These are phyloP conservation scores for Paratrypauchen microcephalus DNA, from an alignment of 2,797 vertebrate species.

Conservation along the genomic window DNA sequence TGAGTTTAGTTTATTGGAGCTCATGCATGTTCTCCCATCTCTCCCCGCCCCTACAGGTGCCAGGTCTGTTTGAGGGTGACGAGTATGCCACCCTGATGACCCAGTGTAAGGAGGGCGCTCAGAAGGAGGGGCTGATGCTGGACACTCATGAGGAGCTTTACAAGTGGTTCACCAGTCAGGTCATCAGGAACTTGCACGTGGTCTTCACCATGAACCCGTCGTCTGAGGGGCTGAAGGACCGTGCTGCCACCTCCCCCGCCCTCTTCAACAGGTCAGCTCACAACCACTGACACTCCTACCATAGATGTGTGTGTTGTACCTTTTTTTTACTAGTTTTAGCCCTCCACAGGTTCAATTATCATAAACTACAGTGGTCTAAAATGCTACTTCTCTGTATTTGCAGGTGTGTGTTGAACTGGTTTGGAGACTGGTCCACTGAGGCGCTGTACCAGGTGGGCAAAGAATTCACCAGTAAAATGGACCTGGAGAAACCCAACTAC, in stretches of 20 bases:
- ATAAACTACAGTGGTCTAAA: no score
- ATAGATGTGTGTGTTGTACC: no score
- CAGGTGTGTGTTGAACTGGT: slow-evolving; percentile 99
- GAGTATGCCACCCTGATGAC: slow-evolving; percentile 99
- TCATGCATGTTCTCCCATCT: no score
- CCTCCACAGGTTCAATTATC: no score
- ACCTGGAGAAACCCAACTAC: slow-evolving; percentile 98
- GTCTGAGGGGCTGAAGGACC: slow-evolving; percentile 96
- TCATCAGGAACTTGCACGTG: slow-evolving; percentile 97
- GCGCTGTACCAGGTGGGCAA: slow-evolving; percentile 98
- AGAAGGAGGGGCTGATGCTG: slow-evolving; percentile 98
- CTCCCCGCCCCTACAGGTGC: slow-evolving; percentile 78
- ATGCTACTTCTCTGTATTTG: neutral
- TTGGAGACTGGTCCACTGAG: slow-evolving; percentile 99
- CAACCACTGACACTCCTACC: neutral
- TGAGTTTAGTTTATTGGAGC: no score
- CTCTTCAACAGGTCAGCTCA: slow-evolving; percentile 94
- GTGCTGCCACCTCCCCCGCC: slow-evolving; percentile 95
- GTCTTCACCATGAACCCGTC: slow-evolving; percentile 99
- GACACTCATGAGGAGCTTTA: slow-evolving; percentile 98
- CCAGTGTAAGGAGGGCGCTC: slow-evolving; percentile 97
- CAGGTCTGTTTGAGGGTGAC: slow-evolving; percentile 97
- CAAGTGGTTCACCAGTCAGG: slow-evolving; percentile 99
- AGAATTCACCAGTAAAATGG: slow-evolving; percentile 99
- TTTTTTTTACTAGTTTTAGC: no score